Base-by-base conservation (phyloP, 2,888 invertebrate genomes). In the Cheilosia vernalis region DNA sequence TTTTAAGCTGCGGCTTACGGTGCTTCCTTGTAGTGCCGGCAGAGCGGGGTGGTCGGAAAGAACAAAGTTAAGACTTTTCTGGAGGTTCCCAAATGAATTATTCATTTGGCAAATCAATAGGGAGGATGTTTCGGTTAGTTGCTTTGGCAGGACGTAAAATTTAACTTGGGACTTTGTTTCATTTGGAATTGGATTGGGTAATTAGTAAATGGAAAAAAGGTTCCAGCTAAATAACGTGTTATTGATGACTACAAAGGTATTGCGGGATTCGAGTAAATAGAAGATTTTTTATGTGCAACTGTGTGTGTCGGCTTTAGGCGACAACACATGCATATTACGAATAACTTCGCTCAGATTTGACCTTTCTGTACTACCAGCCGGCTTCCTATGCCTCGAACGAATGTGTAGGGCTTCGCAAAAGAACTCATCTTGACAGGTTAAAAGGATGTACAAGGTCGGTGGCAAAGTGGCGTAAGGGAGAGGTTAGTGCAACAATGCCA, bases 401-500 rank as follows among this genome's bases (percentile, higher is more conserved):
- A 37, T 37, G 37, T 37, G 13, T 7, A 9, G 7, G 2, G 2
- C 3, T 37, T 13, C 4, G 2, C 37, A 3, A 13, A 37, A 37
- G 37, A 37, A 4, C 17, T n/a, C 44, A 27, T 61, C 17, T 42
- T 42, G 27, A 61, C 44, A 61, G 27, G 42, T 27, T 60, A 44
- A 42, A 24, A 44, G 42, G 44, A 42, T 27, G 21, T 44, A 9
- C 5, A 17, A 44, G 4, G 19, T 2, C 21, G 2, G n/a, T 17
- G 44, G 17, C 44, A 13, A 37, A 9, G 2, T 47, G 17, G n/a
- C n/a, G 17, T n/a, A 17, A 17, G 9, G 6, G 17, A n/a, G 9
- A 3, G 17, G n/a, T n/a, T 7, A n/a, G 44, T 44, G 44, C 37
- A 37, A 37, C 37, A 37, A 10, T 1, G 10, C 13, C 37, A 37